These are phyloP conservation scores for Calidris pugnax DNA, from an alignment of 2,113 vertebrate genomes.

Conservation along the genomic window DNA sequence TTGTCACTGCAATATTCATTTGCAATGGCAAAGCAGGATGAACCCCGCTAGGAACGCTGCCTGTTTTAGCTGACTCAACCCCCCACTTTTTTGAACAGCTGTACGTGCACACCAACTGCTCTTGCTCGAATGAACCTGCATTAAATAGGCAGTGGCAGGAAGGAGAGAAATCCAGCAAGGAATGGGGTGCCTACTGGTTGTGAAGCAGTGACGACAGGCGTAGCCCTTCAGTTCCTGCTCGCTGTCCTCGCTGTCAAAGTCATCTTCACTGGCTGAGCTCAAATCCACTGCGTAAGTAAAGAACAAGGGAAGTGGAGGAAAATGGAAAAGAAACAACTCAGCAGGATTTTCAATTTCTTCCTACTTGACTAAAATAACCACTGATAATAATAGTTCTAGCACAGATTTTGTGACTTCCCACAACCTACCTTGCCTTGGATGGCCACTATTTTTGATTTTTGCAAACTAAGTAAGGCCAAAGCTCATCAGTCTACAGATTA, in stretches of 20 bases:
- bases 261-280: slow-evolving; percentile 98
- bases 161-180: background rate
- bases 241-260: slow-evolving; percentile 98
- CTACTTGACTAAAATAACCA: background rate
- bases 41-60: background rate
- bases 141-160: background rate
- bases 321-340: background rate
- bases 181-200: slow-evolving; percentile 85
- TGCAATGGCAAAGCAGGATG: background rate
- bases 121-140: background rate
- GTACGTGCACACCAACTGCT: background rate
- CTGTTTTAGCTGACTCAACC: background rate
- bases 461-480: background rate
- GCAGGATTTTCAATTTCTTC: background rate
- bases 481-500: background rate
- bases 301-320: background rate
- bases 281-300: slow-evolving; percentile 85
- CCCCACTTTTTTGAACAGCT: background rate
- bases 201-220: slow-evolving; percentile 98
- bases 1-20: background rate
- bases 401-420: background rate
- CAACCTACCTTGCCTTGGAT: background rate
- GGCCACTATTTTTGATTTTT: background rate
- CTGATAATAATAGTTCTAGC: accelerated
- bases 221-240: slow-evolving; percentile 98